Evolutionary conservation across 2,888 invertebrate species (phyloP).

Genomic region (Chymomyza fuscimana): DNA sequence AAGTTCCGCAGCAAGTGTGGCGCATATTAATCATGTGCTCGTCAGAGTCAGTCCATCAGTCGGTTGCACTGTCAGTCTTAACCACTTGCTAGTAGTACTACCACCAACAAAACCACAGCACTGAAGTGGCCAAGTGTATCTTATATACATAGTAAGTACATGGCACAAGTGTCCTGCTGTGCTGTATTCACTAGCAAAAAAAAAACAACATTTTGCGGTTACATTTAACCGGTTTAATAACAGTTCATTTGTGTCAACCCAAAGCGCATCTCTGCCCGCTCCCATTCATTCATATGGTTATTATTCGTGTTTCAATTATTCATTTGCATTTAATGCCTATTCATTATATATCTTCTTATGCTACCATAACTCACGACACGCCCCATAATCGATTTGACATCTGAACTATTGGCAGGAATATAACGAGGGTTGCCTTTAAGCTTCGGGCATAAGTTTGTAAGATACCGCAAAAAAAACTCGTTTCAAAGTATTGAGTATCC

Average conservation of each 20-base stretch:
- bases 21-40: conserved; percentile 74
- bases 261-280: too few relatives aligned
- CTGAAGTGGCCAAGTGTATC: conserved; percentile 49
- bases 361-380: conserved; percentile 15
- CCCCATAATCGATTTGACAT: conserved; percentile 63
- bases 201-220: conserved; percentile 15
- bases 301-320: conserved; percentile 11
- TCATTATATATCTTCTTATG: conserved; percentile 29
- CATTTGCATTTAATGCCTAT: conserved; percentile 37
- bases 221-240: conserved; percentile 45
- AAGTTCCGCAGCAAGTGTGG: conserved; percentile 36
- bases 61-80: conserved; percentile 9
- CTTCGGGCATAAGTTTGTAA: too few relatives aligned
- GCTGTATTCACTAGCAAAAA: conserved; percentile 12
- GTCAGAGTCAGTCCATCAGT: conserved; percentile 50
- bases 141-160: conserved; percentile 23
- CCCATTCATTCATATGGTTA: conserved; percentile 19
- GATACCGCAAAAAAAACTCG: too few relatives aligned
- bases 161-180: conserved; percentile 29
- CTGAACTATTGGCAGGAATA: conserved; percentile 47
- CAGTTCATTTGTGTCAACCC: conserved; percentile 63
- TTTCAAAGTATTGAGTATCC: too few relatives aligned
- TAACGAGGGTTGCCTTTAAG: too few relatives aligned
- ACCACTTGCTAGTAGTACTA: conserved; percentile 17
- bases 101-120: conserved; percentile 65